Evolutionary conservation across 2,113 vertebrate genomes (phyloP).

Genomic region (Guaruba guarouba): DNA sequence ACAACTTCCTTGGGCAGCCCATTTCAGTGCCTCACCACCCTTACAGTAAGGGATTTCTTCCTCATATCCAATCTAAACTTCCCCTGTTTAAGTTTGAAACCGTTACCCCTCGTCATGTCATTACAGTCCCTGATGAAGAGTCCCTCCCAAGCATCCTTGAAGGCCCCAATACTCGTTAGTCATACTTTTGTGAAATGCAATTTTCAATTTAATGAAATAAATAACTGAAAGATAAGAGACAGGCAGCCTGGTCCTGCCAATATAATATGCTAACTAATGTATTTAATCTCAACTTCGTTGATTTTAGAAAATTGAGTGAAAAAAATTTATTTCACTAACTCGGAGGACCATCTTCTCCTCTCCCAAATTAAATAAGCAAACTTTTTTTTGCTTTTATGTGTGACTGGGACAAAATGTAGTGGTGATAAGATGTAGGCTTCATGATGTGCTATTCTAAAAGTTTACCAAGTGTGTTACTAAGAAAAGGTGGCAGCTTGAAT

Average conservation of each 20-base stretch:
- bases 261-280: background rate
- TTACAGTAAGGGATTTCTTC: too few species aligned
- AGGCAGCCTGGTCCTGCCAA: background rate
- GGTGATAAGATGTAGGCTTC: background rate
- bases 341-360: background rate
- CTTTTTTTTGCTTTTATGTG: background rate
- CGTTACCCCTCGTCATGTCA: too few species aligned
- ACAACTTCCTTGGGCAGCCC: too few species aligned
- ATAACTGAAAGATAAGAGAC: background rate
- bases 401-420: background rate
- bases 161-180: background rate
- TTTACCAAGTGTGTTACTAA: background rate
- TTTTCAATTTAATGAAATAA: background rate
- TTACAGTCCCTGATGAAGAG: too few species aligned
- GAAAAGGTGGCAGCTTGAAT: background rate
- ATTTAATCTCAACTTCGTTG: background rate
- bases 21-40: too few species aligned
- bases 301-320: background rate
- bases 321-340: background rate
- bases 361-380: background rate
- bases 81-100: too few species aligned
- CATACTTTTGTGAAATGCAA: background rate
- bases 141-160: background rate
- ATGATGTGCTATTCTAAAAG: background rate
- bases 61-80: too few species aligned